A percentile compares a stretch with the other conserved stretches of the same genome.
Conservation (phyloP, 2,797 vertebrate species). For the Artibeus lituratus region DNA sequence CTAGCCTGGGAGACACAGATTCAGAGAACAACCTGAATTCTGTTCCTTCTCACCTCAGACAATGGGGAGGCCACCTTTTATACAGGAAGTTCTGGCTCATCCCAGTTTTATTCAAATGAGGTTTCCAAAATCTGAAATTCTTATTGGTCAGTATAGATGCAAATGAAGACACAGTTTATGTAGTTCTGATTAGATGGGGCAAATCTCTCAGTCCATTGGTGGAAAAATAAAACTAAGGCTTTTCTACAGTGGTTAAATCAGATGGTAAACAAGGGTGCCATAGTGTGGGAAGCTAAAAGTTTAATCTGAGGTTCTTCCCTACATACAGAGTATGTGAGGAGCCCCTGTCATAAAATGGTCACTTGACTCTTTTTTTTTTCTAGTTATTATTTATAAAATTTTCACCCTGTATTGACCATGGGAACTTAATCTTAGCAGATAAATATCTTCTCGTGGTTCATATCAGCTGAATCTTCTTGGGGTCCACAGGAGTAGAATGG, state of each 20-base stretch:
- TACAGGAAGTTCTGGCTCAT: neutral
- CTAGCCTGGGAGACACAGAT: neutral
- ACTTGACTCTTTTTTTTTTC: neutral
- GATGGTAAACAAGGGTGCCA: neutral
- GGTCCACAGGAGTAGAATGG: neutral
- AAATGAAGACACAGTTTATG: neutral
- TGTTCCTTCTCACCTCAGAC: neutral
- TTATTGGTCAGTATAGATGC: neutral
- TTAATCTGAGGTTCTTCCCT: neutral
- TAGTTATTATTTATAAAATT: neutral
- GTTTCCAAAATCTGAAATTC: neutral
- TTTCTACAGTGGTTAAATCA: no score
- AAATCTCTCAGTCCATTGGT: neutral
- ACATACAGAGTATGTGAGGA: neutral
- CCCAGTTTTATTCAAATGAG: neutral
- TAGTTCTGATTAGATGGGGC: neutral
- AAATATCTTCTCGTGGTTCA: neutral
- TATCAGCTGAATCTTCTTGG: no score
- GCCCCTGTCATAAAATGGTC: neutral
- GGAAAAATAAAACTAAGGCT: neutral
- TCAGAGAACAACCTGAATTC: neutral
- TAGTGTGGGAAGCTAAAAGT: neutral
- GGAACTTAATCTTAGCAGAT: neutral
- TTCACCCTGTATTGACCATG: neutral
- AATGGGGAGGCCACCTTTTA: neutral